These are phyloP conservation scores for Sparidentex hasta DNA, from an alignment of 2,797 vertebrate genomes.

Conservation along the genomic window DNA sequence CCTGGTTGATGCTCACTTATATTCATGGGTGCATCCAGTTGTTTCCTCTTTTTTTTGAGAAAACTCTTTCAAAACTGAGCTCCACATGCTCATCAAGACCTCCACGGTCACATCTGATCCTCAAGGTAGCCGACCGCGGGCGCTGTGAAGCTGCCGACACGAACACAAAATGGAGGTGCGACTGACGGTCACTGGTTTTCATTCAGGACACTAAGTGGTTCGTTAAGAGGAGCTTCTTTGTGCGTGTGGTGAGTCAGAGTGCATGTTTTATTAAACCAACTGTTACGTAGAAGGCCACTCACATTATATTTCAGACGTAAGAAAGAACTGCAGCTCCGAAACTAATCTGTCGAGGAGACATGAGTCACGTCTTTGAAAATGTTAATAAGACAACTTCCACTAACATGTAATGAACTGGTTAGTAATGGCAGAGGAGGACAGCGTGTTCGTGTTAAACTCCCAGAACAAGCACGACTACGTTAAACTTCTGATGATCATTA, in stretches of 20 bases:
- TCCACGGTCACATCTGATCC: not conserved
- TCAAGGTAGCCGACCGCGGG: not conserved
- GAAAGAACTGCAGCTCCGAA: not conserved
- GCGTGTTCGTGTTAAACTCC: not conserved
- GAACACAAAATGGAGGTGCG: not conserved
- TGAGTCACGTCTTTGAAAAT: conserved; percentile 38
- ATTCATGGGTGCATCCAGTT: not conserved
- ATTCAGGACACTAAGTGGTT: not conserved
- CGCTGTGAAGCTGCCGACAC: not conserved
- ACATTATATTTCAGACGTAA: not conserved
- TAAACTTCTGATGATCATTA: not conserved
- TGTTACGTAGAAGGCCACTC: conserved; percentile 11
- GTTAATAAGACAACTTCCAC: not conserved
- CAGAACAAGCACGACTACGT: too few species aligned
- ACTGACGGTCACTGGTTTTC: conserved; percentile 1
- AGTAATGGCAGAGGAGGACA: not conserved
- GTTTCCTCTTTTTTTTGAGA: not conserved
- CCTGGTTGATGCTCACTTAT: not conserved
- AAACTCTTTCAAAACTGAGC: not conserved
- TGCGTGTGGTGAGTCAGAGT: conserved; percentile 31
- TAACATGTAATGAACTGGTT: not conserved
- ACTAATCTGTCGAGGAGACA: not conserved
- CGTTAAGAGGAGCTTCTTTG: conserved; percentile 15
- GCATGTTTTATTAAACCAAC: not conserved
- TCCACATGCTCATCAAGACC: not conserved